Conservation (phyloP, 2,888 invertebrate species). For the Octodonta nipae region DNA sequence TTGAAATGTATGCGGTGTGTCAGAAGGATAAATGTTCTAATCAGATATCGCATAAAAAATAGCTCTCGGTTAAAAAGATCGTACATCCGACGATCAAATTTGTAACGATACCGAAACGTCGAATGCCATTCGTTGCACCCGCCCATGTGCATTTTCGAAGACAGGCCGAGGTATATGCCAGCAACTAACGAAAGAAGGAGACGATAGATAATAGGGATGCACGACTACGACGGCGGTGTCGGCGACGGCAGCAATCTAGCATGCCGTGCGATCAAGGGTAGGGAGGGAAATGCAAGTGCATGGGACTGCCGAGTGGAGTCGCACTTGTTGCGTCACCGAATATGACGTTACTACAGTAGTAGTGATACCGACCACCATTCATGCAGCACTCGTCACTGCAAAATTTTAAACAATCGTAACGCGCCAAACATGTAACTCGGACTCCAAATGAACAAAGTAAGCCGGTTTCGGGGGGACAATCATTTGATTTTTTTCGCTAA, state of each 20-base stretch:
- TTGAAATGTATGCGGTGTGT: no score
- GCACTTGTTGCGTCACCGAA: conserved; percentile 39
- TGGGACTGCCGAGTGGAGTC: conserved; percentile 38
- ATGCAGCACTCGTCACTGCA: conserved; percentile 27
- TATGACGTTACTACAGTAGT: conserved; percentile 34
- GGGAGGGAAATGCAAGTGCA: conserved; percentile 38
- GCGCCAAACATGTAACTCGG: conserved; percentile 24
- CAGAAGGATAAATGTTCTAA: no score
- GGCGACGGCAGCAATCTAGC: conserved; percentile 11
- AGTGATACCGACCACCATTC: conserved; percentile 32
- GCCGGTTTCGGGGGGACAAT: conserved; percentile 15
- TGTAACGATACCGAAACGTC: no score
- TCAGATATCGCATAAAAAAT: no score
- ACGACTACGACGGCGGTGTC: conserved; percentile 12
- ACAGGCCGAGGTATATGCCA: conserved; percentile 18
- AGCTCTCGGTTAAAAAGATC: no score
- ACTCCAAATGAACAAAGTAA: conserved; percentile 16
- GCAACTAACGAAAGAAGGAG: conserved; percentile 21
- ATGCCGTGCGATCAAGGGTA: conserved; percentile 23
- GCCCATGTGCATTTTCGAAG: conserved; percentile 16
- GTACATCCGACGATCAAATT: no score
- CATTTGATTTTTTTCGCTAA: no score
- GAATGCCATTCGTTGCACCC: no score
- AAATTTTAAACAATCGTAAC: conserved; percentile 23
- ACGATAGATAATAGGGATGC: conserved; percentile 28